Percentiles rank a stretch among this genome's conserved stretches.
phyloP scores from a whole-genome alignment of 2,797 vertebrate genomes.

The Dicrostonyx torquatus region DNA sequence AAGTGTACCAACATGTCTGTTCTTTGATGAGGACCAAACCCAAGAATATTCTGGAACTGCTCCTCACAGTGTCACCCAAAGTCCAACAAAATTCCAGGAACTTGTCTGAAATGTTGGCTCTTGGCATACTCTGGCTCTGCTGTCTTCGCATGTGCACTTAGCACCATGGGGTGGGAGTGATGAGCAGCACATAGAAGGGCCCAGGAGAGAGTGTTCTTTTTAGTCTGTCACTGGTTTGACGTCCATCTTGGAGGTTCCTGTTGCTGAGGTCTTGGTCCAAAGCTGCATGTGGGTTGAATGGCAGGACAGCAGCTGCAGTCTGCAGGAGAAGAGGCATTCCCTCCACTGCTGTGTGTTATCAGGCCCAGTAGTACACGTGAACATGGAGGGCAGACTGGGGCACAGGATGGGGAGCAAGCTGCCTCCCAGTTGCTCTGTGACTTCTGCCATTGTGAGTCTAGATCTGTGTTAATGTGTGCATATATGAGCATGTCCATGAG shows the following conservation, averaged over 20 bases:
- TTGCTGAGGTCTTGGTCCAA: neutral
- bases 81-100: neutral
- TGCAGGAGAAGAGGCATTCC: neutral
- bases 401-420: neutral
- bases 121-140: neutral
- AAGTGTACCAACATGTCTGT: neutral
- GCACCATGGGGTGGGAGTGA: neutral
- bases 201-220: neutral
- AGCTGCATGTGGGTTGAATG: neutral
- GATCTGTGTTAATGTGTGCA: no score
- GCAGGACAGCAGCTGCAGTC: neutral
- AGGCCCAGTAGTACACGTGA: no score
- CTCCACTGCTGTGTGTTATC: neutral
- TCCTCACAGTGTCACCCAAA: neutral
- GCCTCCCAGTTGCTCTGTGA: neutral
- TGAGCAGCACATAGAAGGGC: neutral
- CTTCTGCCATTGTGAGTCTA: neutral
- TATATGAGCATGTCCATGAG: neutral
- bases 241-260: rapidly evolving
- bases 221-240: neutral
- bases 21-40: neutral
- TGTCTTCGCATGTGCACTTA: neutral
- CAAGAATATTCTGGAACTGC: neutral
- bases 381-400: neutral
- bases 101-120: neutral